Percentiles rank a stretch among this genome's conserved stretches.
Conservation (phyloP, 2,888 invertebrate species). For the Cheilosia scutellata region DNA sequence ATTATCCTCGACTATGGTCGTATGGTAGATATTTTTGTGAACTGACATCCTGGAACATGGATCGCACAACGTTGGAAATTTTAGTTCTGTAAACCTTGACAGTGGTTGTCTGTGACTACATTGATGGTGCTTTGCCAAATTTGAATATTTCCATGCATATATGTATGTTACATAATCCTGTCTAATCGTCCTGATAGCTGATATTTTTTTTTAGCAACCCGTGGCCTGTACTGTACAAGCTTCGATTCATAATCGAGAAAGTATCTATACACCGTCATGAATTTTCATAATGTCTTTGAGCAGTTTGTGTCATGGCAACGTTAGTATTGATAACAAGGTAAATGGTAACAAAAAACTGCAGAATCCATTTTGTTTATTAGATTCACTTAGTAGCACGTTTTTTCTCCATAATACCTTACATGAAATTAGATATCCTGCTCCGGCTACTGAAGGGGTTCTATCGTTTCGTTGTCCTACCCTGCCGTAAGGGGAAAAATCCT, state of each 20-base stretch:
- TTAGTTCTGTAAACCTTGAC: not conserved
- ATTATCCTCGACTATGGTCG: too few relatives aligned
- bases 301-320: constrained; percentile 8
- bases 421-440: constrained; percentile 38
- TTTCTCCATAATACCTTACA: not conserved
- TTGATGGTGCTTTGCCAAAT: not conserved
- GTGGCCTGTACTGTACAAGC: not conserved
- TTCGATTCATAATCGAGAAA: not conserved
- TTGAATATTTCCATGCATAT: not conserved
- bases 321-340: not conserved
- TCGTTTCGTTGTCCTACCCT: too few relatives aligned
- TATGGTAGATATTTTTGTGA: too few relatives aligned
- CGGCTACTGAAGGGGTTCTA: not conserved
- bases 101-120: not conserved
- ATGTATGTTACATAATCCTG: too few relatives aligned
- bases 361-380: constrained; percentile 38
- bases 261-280: not conserved
- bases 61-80: not conserved
- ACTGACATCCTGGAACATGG: too few relatives aligned
- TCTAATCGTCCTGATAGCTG: too few relatives aligned
- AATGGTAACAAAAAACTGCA: not conserved
- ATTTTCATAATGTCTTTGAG: not conserved
- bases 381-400: constrained; percentile 27
- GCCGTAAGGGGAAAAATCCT: not conserved
- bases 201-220: too few relatives aligned